Evolutionary conservation across 2,888 invertebrate genomes (phyloP).

Genomic region (Amphipoea lucens): DNA sequence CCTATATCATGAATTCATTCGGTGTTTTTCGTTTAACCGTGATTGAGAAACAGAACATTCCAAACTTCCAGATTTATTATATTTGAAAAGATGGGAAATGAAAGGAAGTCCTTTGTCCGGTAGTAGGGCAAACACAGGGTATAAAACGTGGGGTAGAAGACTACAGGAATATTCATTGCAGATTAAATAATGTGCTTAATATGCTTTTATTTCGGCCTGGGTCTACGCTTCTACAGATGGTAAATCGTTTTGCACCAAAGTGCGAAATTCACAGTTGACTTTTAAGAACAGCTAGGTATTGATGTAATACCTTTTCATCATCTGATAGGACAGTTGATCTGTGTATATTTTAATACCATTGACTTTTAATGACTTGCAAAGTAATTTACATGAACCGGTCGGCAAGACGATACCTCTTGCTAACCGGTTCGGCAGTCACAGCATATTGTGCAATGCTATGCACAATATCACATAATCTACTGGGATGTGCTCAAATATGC

Average conservation of each 20-base stretch:
- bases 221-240: neutral
- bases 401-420: neutral
- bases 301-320: conserved; percentile 30
- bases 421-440: neutral
- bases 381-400: conserved; percentile 19
- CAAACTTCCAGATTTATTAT: conserved; percentile 37
- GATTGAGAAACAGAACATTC: conserved; percentile 37
- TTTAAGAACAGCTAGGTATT: conserved; percentile 20
- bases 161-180: neutral
- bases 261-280: conserved; percentile 33
- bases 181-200: conserved; percentile 13
- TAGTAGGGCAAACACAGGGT: conserved; percentile 17
- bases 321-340: conserved; percentile 6
- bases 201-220: neutral
- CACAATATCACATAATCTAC: conserved; percentile 39
- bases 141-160: neutral
- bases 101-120: conserved; percentile 27
- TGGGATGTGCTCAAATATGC: neutral
- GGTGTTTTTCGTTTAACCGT: neutral
- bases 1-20: conserved; percentile 21
- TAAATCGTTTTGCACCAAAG: conserved; percentile 11
- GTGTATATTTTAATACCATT: conserved; percentile 36
- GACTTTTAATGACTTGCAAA: conserved; percentile 37
- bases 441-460: conserved; percentile 8
- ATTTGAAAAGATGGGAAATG: conserved; percentile 30